Evolutionary conservation across 2,797 vertebrate genomes (phyloP), one percentile per base, ranked within the genome.

Genomic region (Myotis vivesi): DNA sequence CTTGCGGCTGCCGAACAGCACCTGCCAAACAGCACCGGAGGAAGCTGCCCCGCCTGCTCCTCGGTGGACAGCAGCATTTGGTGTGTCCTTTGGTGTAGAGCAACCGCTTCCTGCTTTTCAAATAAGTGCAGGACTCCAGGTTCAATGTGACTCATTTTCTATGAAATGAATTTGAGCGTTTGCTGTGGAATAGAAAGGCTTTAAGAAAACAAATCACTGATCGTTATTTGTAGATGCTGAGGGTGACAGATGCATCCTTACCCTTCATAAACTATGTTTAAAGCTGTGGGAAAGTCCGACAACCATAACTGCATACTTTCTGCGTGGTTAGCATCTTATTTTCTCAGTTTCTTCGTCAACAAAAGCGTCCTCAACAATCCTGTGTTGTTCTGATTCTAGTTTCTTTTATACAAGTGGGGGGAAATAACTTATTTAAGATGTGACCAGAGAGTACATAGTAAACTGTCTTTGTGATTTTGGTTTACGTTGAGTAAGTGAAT

Each of bases 401-500:
- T 84, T 91, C 76, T 94, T 87, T 81, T 25, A 53, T 51, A 41
- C 66, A 30, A 9, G 10, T 49, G 12, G 46, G 38, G 53, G 46
- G 41, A 91, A 76, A 49, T 69, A 93, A 93, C 94, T 97, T 94
- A 97, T 96, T 97, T 97, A 97, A 97, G 96, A 97, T 95, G 95
- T 97, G 91, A 96, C 91, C 86, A 57, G 94, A 97, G 93, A 97
- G 95, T 95, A 96, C 96, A 87, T 95, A 92, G 97, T 97, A 97
- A 98, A 96, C 94, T 83, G 83, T 93, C 98, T 98, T 97, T 97
- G 96, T 97, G 97, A 96, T 97, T 98, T 62, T 96, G 94, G 94
- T 98, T 98, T 98, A 98, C 98, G 97, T 98, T 96, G 97, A 98
- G 94, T 97, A 97, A 98, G 97, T 98, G 97, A 97, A 87, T 95